Evolutionary conservation across 1,140 invertebrate species (phyloP), one percentile per base, ranked within the genome.

Genomic region (Cotesia glomerata): DNA sequence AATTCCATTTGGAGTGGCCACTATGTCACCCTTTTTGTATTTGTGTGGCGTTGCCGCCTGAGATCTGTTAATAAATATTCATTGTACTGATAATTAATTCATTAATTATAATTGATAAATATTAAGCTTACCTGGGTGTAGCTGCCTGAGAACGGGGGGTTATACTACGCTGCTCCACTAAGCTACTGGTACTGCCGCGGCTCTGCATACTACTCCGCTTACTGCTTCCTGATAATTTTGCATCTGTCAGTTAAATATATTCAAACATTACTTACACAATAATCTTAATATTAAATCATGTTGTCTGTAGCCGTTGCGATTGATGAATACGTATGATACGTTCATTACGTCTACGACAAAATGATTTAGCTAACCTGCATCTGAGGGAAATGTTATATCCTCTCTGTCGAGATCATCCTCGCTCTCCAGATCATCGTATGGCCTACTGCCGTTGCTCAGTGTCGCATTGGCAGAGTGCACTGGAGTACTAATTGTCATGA

Each of bases 21-120:
- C 97, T 79, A 99, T 95, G 86, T 99, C 98, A 74, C 98, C 98
- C 88, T 99, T 99, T 88, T 98, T 98, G 88, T 98, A 98, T 85
- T 97, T 98, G 87, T 97, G 95, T 82, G 95, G 95, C 72, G 96
- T 96, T 78, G 95, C 94, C 80, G 95, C 93, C 89, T 96, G 94
- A 90, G 94, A 95, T 91, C 93, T 93, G 78, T 45, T 45, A 45
- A 69, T 62, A 59, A 71, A 39, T 52, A 26, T 64, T 67, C 61
- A 75, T 73, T 26, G n/a, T 14, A 26, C 5, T 54, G 16, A 0
- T 68, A 69, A 65, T 54, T n/a, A 9, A 45, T 45, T 9, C 7
- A 9, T 45, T 7, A 45, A 45, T 45, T 7, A 45, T 45, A 45
- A 45, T 45, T 45, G 11, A 9, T 45, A 8, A 45, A 45, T 45